Conservation (phyloP, 1,140 invertebrate genomes). For the Calliphora vicina region DNA sequence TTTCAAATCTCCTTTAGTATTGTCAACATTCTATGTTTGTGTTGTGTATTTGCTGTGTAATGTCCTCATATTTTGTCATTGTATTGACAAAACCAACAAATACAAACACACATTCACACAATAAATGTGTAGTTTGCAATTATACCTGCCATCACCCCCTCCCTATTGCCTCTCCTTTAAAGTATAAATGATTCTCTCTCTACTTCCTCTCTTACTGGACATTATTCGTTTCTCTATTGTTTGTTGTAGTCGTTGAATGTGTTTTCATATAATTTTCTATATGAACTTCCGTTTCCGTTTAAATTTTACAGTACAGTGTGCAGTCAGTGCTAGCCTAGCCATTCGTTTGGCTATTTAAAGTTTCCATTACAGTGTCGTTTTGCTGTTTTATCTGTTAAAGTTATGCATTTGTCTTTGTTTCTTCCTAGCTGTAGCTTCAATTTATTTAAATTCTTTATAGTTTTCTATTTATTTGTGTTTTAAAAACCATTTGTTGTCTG, state of each 20-base stretch:
- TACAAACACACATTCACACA: neutral
- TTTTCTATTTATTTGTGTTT: neutral
- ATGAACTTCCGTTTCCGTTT: conserved; percentile 14
- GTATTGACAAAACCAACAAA: neutral
- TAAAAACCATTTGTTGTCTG: neutral
- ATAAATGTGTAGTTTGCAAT: neutral
- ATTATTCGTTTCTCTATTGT: neutral
- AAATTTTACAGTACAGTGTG: neutral
- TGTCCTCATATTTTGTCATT: neutral
- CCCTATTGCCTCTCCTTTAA: too few relatives aligned
- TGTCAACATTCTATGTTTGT: too few relatives aligned
- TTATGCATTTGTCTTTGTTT: neutral
- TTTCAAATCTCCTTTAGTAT: too few relatives aligned
- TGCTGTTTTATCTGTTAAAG: too few relatives aligned
- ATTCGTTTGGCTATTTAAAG: neutral
- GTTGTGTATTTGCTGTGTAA: too few relatives aligned
- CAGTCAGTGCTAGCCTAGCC: neutral
- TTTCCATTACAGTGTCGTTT: neutral
- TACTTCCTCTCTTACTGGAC: neutral
- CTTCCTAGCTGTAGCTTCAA: neutral
- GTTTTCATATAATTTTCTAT: conserved; percentile 11
- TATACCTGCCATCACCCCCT: neutral
- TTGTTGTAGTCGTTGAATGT: too few relatives aligned
- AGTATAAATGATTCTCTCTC: too few relatives aligned
- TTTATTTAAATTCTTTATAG: neutral